Conservation (phyloP, 2,113 vertebrate genomes). For the Aspidoscelis tigris region DNA sequence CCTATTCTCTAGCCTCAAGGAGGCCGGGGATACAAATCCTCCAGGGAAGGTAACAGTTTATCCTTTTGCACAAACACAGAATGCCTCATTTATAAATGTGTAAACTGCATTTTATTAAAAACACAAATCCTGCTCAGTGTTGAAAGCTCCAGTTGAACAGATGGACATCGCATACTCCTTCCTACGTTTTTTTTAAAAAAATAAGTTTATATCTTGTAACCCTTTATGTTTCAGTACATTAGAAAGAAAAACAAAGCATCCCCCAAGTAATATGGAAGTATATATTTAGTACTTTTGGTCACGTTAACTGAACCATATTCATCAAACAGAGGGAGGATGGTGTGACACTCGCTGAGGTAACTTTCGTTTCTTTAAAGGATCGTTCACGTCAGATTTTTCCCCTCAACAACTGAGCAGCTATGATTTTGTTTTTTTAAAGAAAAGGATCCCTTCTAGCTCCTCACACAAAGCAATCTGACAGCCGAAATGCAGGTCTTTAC, state of each 20-base stretch:
- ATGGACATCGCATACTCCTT: slow-evolving; percentile 77
- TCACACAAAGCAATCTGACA: slow-evolving; percentile 70
- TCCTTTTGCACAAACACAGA: slow-evolving; percentile 88
- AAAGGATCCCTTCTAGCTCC: slow-evolving; percentile 53
- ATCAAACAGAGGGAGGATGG: slow-evolving; percentile 35
- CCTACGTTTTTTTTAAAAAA: slow-evolving; percentile 49
- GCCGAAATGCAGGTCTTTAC: slow-evolving; percentile 74
- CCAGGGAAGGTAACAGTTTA: slow-evolving; percentile 88
- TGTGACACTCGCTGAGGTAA: slow-evolving; percentile 30
- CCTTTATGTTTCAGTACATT: slow-evolving; percentile 68
- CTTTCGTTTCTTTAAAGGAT: slow-evolving; percentile 57
- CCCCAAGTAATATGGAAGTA: slow-evolving; percentile 37
- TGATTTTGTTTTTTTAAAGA: slow-evolving; percentile 60
- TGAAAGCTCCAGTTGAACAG: slow-evolving; percentile 77
- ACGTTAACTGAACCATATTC: slow-evolving; percentile 45
- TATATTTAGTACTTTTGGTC: slow-evolving; percentile 51
- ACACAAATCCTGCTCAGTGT: slow-evolving; percentile 77
- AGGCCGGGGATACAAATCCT: slow-evolving; percentile 87
- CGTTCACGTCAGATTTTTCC: slow-evolving; percentile 21
- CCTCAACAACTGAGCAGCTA: slow-evolving; percentile 41
- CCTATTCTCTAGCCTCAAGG: slow-evolving; percentile 90
- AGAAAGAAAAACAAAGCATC: slow-evolving; percentile 39
- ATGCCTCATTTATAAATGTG: slow-evolving; percentile 87
- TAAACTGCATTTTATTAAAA: slow-evolving; percentile 86
- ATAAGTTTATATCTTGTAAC: slow-evolving; percentile 50